Evolutionary conservation across 2,113 vertebrate genomes (phyloP), one percentile per base, ranked within the genome.

Genomic region (Salminus brasiliensis): DNA sequence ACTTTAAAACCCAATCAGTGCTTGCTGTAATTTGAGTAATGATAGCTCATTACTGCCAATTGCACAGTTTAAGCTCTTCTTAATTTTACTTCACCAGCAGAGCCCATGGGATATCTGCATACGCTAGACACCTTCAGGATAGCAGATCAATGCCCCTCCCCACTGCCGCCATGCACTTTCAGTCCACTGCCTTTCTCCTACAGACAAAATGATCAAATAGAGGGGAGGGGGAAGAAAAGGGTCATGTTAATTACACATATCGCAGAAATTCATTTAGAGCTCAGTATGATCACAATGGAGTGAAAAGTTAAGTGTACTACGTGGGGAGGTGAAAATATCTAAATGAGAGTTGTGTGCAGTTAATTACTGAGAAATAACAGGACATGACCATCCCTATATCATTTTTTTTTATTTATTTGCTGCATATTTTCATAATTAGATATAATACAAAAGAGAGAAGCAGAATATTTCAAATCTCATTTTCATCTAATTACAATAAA

Each of bases 1-100:
- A 96, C 94, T 95, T 95, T 97, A 97, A n/a, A 97, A 98, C 95
- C 95, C 96, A 98, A 97, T 98, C 96, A 98, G 96, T 93, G 95
- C 94, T 95, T 90, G 91, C 93, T 96, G 94, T 98, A 96, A 99
- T 98, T 97, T 96, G 97, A 98, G 96, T 96, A 96, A 98, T 97
- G 97, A 97, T 95, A 92, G 95, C 95, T 97, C 96, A 94, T 99
- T 98, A 98, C 97, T 96, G 95, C 94, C 93, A 94, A 95, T 94
- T 95, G 95, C 93, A 94, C 94, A 95, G 93, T 97, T 97, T 95
- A 95, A 96, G 93, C 92, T 92, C 94, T 95, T 94, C 95, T 95
- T 95, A 93, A 90, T 96, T 96, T 95, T 93, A 91, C 91, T 92
- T 93, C 88, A 83, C 84, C 74, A 85, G 89, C 74, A 86, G 91